Base-by-base conservation (phyloP, 2,888 invertebrate species). In the Catocala sponsa region DNA sequence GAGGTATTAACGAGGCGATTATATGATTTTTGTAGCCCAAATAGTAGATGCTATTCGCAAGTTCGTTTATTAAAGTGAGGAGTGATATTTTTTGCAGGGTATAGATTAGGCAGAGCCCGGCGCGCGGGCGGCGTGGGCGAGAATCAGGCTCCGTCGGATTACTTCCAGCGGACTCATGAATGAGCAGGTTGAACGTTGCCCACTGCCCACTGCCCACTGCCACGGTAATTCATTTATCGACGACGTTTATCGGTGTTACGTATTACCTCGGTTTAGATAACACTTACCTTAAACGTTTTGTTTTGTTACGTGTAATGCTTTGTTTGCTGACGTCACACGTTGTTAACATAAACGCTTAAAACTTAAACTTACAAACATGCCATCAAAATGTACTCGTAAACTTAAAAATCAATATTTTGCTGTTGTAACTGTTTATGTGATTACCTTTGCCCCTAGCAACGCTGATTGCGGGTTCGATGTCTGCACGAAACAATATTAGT, bases 181-280 rank as follows among this genome's bases (percentile, higher is more conserved):
- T 84, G 88, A 86, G 83, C 89, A 89, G 88, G 87, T 89, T 86
- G 72, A 76, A 65, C 80, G 71, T 79, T 83, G 78, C 87, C 78
- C 72, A 79, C 76, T 32, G 33, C 87, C 78, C 72, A 79, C 76
- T 32, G 33, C 86, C 78, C 70, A 78, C 76, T 12, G 33, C 55
- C 55, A 69, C 65, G 77, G 74, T 78, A 76, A 79, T 81, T 84
- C 78, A 81, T 79, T 81, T 80, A 82, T 74, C 72, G 70, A 61
- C 42, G 55, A 64, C 74, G 70, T 70, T 81, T 82, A 85, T 82
- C 76, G 68, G 60, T 63, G 69, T 72, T 71, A 68, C 66, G 63
- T 63, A 74, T 72, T 70, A 64, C 64, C 68, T 69, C 63, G 70
- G 77, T 70, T 68, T 65, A 59, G 55, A 55, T 59, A 70, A 47